A percentile compares a stretch with the other conserved stretches of the same genome.
These are phyloP conservation scores for Leptonema lineaticorne DNA, from an alignment of 1,140 invertebrate species.

Conservation along the genomic window DNA sequence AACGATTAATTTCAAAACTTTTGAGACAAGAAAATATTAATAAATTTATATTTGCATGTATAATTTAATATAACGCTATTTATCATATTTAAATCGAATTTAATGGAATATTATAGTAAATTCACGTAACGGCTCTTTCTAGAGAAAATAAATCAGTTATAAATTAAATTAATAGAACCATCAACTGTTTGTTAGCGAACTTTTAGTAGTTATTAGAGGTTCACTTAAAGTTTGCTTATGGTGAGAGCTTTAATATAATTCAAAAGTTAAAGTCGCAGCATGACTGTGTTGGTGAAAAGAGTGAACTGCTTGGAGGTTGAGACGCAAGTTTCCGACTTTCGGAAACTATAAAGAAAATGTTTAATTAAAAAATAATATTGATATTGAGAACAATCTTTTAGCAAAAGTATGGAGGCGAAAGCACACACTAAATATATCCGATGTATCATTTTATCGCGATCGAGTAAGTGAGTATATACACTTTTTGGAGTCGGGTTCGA, in stretches of 20 bases:
- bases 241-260: slow-evolving; percentile 21
- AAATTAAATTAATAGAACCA: slow-evolving; percentile 23
- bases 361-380: slow-evolving; percentile 2
- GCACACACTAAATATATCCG: background rate
- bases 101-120: no score
- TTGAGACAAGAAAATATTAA: background rate
- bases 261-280: slow-evolving; percentile 15
- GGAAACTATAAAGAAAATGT: background rate
- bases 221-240: slow-evolving; percentile 16
- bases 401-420: background rate
- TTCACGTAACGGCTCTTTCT: no score
- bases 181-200: slow-evolving; percentile 26
- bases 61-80: background rate
- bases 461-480: no score
- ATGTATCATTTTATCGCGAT: background rate
- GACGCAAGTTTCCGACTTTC: background rate
- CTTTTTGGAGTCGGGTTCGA: background rate
- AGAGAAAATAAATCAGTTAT: background rate
- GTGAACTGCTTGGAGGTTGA: no score
- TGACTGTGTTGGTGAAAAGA: no score
- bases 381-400: background rate
- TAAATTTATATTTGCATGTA: background rate
- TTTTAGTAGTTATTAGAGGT: slow-evolving; percentile 20
- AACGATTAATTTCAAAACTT: no score
- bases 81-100: background rate